Conservation (phyloP, 2,797 vertebrate species). For the Dicrostonyx torquatus region DNA sequence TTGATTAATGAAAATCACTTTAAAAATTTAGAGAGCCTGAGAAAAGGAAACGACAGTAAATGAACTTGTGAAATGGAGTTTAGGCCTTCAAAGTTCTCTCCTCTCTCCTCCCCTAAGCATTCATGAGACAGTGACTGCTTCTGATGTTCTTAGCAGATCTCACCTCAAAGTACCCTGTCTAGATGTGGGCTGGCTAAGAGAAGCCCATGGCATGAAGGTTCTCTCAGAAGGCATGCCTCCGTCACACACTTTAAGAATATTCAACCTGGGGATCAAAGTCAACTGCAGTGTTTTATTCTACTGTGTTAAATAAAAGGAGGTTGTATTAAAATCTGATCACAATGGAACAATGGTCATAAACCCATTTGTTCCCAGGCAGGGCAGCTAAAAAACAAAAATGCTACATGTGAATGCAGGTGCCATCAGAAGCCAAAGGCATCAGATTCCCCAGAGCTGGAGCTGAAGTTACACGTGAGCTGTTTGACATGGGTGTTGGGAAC, state of each 20-base stretch:
- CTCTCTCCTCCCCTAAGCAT: neutral
- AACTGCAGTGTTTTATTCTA: neutral
- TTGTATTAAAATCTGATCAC: neutral
- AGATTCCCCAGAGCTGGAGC: neutral
- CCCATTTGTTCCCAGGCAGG: neutral
- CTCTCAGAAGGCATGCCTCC: neutral
- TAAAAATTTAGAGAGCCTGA: no score
- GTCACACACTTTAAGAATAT: neutral
- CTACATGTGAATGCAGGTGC: neutral
- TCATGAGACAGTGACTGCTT: neutral
- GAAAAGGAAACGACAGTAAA: no score
- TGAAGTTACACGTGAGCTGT: neutral
- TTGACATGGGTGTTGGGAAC: neutral
- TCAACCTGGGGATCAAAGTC: conserved; percentile 16
- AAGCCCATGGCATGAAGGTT: neutral
- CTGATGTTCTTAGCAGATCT: neutral
- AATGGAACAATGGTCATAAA: neutral
- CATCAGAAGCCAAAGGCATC: neutral
- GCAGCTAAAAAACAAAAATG: neutral
- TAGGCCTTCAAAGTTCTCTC: no score
- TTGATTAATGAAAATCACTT: neutral
- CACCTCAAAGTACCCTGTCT: neutral
- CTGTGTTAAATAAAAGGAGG: neutral
- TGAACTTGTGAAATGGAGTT: no score
- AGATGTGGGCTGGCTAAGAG: neutral